Evolutionary conservation across 1,140 invertebrate genomes (phyloP).

Genomic region (Periplaneta americana): DNA sequence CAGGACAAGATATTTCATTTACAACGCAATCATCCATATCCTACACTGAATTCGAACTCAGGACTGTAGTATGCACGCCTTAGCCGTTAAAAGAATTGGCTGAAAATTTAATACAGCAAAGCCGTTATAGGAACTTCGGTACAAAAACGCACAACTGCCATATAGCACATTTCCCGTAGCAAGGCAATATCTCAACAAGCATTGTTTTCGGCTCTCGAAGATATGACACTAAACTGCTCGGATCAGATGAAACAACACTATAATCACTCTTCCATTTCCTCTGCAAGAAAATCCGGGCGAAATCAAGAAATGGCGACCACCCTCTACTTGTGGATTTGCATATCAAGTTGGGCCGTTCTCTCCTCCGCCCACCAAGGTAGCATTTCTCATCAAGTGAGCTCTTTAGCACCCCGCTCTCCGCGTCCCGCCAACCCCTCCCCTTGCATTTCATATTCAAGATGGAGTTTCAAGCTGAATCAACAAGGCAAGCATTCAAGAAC

Average conservation of each 20-base stretch:
- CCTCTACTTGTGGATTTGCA: not conserved
- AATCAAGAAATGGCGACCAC: not conserved
- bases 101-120: too few relatives aligned
- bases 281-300: not conserved
- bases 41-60: too few relatives aligned
- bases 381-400: not conserved
- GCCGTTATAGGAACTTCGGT: too few relatives aligned
- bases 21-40: too few relatives aligned
- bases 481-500: constrained; percentile 18
- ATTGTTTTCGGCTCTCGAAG: not conserved
- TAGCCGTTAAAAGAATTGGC: too few relatives aligned
- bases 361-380: not conserved
- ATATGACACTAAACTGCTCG: not conserved
- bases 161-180: too few relatives aligned
- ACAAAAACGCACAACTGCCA: too few relatives aligned
- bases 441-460: constrained; percentile 21
- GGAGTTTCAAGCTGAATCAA: constrained; percentile 21
- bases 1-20: too few relatives aligned
- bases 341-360: not conserved
- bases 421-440: not conserved
- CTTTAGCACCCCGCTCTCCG: not conserved
- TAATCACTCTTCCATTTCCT: not conserved
- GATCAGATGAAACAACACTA: not conserved
- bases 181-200: too few relatives aligned
- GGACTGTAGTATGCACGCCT: too few relatives aligned